These are phyloP conservation scores for Camponotus floridanus DNA, from an alignment of 1,140 invertebrate species.

Conservation along the genomic window DNA sequence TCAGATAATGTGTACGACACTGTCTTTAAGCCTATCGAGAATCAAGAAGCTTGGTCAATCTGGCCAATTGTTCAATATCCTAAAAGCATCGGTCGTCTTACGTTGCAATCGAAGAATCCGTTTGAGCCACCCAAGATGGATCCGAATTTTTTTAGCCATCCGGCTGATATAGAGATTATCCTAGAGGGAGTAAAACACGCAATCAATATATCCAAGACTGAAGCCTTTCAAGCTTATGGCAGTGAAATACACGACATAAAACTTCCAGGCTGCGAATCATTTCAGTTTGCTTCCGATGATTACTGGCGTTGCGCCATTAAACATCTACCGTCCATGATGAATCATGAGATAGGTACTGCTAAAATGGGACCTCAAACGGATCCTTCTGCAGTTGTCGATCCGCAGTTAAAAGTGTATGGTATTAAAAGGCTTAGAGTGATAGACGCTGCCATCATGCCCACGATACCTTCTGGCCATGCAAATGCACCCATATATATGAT, in stretches of 20 bases:
- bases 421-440: conserved; percentile 90
- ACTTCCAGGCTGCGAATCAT: conserved; percentile 87
- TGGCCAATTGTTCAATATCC: conserved; percentile 92
- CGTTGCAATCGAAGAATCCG: conserved; percentile 90
- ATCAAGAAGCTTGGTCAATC: conserved; percentile 89
- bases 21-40: conserved; percentile 87
- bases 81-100: conserved; percentile 90
- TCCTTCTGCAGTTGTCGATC: conserved; percentile 90
- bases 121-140: conserved; percentile 91
- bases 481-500: conserved; percentile 94
- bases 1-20: conserved; percentile 87
- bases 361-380: conserved; percentile 92
- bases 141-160: conserved; percentile 90
- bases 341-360: conserved; percentile 90
- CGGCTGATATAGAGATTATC: conserved; percentile 89
- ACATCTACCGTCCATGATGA: conserved; percentile 88
- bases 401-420: conserved; percentile 90
- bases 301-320: conserved; percentile 92
- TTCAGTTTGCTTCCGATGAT: conserved; percentile 87
- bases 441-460: conserved; percentile 92
- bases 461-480: conserved; percentile 90
- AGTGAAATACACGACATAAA: conserved; percentile 86
- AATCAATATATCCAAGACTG: conserved; percentile 87
- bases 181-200: conserved; percentile 90
- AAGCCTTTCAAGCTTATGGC: conserved; percentile 88